phyloP scores from a whole-genome alignment of 30 jellyfish, hydroid and myxozoan species.

The Chrysaora quinquecirrha region DNA sequence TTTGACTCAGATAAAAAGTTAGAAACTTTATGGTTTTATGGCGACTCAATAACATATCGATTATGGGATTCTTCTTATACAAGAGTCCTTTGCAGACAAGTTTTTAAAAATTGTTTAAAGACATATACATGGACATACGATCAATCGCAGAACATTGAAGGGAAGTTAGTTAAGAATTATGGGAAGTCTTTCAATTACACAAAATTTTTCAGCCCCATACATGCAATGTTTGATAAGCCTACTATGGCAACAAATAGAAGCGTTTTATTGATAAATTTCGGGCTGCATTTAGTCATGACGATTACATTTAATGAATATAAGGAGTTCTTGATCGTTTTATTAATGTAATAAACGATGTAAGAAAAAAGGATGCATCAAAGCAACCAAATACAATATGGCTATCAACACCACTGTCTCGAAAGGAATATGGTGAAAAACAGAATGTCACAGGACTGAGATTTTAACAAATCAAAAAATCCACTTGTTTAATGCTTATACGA shows the following conservation, averaged over 20 bases:
- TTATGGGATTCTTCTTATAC: slow-evolving; percentile 51
- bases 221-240: slow-evolving; percentile 4
- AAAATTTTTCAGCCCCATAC: slow-evolving; percentile 29
- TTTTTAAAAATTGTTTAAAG: slow-evolving; percentile 44
- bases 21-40: slow-evolving; percentile 68
- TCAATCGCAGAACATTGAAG: not conserved
- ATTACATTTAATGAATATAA: slow-evolving; percentile 23
- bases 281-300: slow-evolving; percentile 57
- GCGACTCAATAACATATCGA: slow-evolving; percentile 65
- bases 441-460: slow-evolving; percentile 43
- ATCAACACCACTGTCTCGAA: slow-evolving; percentile 64
- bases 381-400: slow-evolving; percentile 62
- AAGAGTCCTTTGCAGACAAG: slow-evolving; percentile 57
- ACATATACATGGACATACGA: slow-evolving; percentile 75
- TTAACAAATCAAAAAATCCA: slow-evolving; percentile 40
- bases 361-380: not conserved
- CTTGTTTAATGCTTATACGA: slow-evolving; percentile 54
- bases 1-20: slow-evolving; percentile 21
- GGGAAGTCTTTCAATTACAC: slow-evolving; percentile 53
- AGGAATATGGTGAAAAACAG: slow-evolving; percentile 24
- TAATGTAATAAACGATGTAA: slow-evolving; percentile 1
- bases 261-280: slow-evolving; percentile 56
- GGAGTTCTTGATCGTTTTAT: slow-evolving; percentile 21
- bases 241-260: slow-evolving; percentile 54
- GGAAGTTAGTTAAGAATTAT: not conserved